phyloP scores from a whole-genome alignment of 2,888 invertebrate species.

The Teleiodes luculella region DNA sequence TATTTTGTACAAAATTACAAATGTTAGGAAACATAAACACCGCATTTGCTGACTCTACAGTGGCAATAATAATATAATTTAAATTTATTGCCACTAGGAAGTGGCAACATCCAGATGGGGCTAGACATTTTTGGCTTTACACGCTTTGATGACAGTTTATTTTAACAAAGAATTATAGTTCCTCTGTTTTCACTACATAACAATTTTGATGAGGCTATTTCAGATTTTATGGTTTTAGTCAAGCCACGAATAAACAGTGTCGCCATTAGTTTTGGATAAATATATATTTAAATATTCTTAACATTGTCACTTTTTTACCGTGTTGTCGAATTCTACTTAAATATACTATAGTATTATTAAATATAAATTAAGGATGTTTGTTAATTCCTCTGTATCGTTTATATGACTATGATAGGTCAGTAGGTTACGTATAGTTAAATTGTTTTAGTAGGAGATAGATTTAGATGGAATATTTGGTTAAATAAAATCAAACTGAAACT shows the following conservation, averaged over 20 bases:
- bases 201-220: neutral
- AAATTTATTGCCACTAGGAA: neutral
- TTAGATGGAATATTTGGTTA: no score
- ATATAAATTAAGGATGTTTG: no score
- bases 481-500: no score
- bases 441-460: no score
- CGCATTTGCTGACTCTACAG: neutral
- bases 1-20: neutral
- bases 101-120: neutral
- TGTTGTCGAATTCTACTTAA: no score
- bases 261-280: no score
- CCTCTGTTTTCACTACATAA: neutral
- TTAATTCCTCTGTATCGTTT: no score
- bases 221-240: neutral
- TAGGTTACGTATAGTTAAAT: no score
- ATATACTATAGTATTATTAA: no score
- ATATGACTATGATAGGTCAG: no score
- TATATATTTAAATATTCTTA: no score
- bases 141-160: slow-evolving; percentile 4
- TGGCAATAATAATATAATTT: neutral
- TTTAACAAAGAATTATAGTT: neutral
- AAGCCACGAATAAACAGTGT: neutral
- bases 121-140: neutral
- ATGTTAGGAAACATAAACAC: neutral
- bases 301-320: no score